These are phyloP conservation scores for Crotalus horridus DNA, from an alignment of 2,113 vertebrate species.

Conservation along the genomic window DNA sequence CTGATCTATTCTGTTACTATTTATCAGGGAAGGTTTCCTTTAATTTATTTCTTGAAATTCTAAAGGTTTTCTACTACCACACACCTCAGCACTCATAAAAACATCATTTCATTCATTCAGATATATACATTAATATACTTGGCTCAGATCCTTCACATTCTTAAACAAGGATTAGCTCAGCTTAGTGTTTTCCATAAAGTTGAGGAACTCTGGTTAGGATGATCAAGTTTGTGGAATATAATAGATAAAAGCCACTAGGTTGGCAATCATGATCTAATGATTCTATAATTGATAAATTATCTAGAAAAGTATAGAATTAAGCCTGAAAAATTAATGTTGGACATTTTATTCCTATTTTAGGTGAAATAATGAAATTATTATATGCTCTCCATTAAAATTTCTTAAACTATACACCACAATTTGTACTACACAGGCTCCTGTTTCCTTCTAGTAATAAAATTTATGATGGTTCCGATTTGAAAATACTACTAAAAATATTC, in stretches of 20 bases:
- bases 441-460: not conserved
- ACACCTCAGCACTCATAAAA: not conserved
- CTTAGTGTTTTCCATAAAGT: not conserved
- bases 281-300: not conserved
- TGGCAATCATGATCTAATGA: not conserved
- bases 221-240: not conserved
- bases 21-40: not conserved
- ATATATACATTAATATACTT: not conserved
- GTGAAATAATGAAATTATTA: not conserved
- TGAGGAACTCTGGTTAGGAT: not conserved
- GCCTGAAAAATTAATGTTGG: not conserved
- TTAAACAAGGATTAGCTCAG: not conserved
- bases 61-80: not conserved
- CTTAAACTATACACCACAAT: not conserved
- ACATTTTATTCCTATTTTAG: not conserved
- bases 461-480: not conserved
- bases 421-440: not conserved
- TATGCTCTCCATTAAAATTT: not conserved
- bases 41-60: not conserved
- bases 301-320: not conserved
- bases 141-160: not conserved
- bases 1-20: not conserved
- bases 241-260: not conserved
- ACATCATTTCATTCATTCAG: not conserved
- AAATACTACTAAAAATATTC: not conserved